These are phyloP conservation scores for Noctua janthina DNA, from an alignment of 2,888 invertebrate species.

Conservation along the genomic window DNA sequence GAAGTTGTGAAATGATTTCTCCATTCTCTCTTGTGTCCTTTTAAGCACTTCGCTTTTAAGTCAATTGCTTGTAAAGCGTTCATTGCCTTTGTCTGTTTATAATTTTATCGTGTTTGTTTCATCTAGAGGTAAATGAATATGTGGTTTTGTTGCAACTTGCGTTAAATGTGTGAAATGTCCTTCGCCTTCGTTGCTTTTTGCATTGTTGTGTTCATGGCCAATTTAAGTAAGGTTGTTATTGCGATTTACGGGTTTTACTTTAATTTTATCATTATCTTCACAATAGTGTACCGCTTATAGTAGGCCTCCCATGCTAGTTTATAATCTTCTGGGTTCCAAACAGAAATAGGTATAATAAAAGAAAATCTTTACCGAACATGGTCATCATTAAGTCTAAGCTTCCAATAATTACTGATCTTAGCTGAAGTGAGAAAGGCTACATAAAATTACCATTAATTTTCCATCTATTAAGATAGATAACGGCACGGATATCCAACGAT, in stretches of 20 bases:
- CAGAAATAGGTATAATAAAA: neutral
- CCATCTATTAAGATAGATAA: conserved; percentile 20
- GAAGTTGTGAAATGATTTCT: conserved; percentile 47
- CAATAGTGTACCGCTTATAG: neutral
- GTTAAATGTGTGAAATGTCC: conserved; percentile 47
- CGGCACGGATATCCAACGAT: conserved; percentile 11
- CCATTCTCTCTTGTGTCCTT: conserved; percentile 39
- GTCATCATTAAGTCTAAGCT: conserved; percentile 4
- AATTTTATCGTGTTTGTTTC: conserved; percentile 16
- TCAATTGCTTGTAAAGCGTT: conserved; percentile 41
- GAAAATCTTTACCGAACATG: neutral
- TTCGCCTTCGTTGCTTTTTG: conserved; percentile 25
- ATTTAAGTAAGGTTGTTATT: conserved; percentile 14
- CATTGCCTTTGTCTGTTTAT: conserved; percentile 32
- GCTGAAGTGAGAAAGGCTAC: conserved; percentile 42
- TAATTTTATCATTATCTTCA: conserved; percentile 1
- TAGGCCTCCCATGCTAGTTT: neutral
- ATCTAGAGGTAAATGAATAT: conserved; percentile 31
- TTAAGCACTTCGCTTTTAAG: conserved; percentile 47
- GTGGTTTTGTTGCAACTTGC: conserved; percentile 11
- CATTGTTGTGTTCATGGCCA: conserved; percentile 52
- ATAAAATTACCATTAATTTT: conserved; percentile 33
- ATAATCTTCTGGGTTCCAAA: neutral
- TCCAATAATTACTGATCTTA: conserved; percentile 27
- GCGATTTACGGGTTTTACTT: neutral